Conservation (phyloP, 2,797 vertebrate species). For the Chrosomus eos region DNA sequence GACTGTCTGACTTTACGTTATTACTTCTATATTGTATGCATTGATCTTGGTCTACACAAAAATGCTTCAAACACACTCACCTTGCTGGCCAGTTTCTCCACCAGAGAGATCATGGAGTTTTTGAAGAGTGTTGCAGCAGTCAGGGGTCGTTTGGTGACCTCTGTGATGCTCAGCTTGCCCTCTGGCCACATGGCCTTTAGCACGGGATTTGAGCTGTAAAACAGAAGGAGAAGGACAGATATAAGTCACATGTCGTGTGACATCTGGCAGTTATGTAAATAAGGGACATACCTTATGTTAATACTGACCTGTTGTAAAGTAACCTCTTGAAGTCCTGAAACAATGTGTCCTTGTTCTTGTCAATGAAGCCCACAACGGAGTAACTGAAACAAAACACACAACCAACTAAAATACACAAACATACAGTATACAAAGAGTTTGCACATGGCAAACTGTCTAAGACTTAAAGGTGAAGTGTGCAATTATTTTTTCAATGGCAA, state of each 20-base stretch:
- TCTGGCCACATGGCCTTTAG: constrained; percentile 98
- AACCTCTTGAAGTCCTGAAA: constrained; percentile 99
- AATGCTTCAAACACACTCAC: constrained; percentile 65
- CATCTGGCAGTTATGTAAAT: constrained; percentile 28
- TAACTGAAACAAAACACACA: constrained; percentile 78
- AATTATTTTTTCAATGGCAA: neutral
- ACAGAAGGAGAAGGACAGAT: constrained; percentile 13
- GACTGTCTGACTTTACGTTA: too few species aligned
- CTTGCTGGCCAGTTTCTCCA: constrained; percentile 95
- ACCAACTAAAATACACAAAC: constrained; percentile 4
- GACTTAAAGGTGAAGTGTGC: neutral
- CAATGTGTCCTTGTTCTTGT: constrained; percentile 99
- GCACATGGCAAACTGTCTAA: neutral
- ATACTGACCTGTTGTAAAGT: constrained; percentile 93
- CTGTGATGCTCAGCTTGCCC: constrained; percentile 96
- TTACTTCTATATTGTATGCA: neutral
- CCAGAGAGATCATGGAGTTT: constrained; percentile 96
- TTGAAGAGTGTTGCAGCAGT: constrained; percentile 96
- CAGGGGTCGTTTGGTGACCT: constrained; percentile 95
- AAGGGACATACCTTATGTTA: neutral
- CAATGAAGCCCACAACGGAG: constrained; percentile 94
- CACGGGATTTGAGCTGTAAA: constrained; percentile 88
- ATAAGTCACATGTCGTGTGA: neutral
- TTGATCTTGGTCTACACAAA: neutral
- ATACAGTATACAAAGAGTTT: neutral